Evolutionary conservation across 1,140 invertebrate species (phyloP), one percentile per base, ranked within the genome.

Genomic region (Ptiloglossa arizonensis): DNA sequence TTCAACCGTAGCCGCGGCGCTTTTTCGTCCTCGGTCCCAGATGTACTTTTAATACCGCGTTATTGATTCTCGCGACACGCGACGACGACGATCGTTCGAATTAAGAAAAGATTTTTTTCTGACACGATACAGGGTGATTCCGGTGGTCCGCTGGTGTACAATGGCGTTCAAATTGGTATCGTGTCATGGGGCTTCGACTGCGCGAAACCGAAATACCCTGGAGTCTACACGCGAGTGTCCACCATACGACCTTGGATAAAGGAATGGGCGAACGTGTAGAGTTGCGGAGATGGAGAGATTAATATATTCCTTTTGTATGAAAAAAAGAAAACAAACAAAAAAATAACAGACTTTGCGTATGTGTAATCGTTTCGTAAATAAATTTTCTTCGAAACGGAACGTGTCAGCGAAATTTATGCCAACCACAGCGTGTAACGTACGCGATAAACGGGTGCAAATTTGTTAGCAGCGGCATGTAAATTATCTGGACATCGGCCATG

Each of bases 141-240:
- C 3, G 95, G 95, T 17, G 95, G 95, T 9, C 95, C 95, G 32
- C 83, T 95, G 52, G 94, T 95, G 22, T 94, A 94, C 75, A 91
- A 93, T 60, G 90, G 90, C 22, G 88, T 93, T 70, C 91, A 94
- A 83, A 91, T 93, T 52, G 95, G 95, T 24, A 91, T 95, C 19
- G 94, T 95, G 5, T 94, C 93, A 62, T 95, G 93, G 90, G 95
- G 95, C 19, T 89, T 91, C 74, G 93, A 93, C 9, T 95, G 94
- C 86, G 94, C 93, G 1, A 71, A 90, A 54, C 76, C 82, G 6
- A 86, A 91, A 52, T 88, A 88, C 60, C 94, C 94, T 17, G 95
- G 94, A 8, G 93, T 95, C 22, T 95, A 95, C 89, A 94, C 94
- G n/a, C 87, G 92, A 67, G 92, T 95, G 52, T 79, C 82, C 22